Base-by-base conservation (phyloP, 1,140 invertebrate species). In the Hypothenemus hampei region DNA sequence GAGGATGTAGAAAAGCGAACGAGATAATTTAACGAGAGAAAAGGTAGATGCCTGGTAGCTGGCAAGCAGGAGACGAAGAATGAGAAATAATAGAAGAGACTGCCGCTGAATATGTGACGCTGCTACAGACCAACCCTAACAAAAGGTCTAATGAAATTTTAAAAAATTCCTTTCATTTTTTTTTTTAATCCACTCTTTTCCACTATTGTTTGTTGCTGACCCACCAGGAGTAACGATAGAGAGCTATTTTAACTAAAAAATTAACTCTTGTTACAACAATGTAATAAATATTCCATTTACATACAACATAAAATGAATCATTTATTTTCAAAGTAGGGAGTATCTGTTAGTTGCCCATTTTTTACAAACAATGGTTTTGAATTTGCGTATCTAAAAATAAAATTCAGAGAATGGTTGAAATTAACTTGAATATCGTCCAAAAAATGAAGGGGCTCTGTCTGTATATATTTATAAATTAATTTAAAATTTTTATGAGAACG, bases 91-190 rank as follows among this genome's bases (percentile, higher is more conserved):
- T 52, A 52, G 23, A 52, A 40, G 39, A 35, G 39, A 52, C 44
- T 43, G 39, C 39, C 39, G 33, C 39, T 16, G 49, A 44, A 52
- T 43, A 44, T 44, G 49, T 52, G 36, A 40, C 36, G 40, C 29
- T 26, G 11, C 39, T 24, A 20, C 16, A 41, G 21, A 15, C 15
- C 15, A 50, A 50, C 26, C n/a, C n/a, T 39, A 43, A 52, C 49
- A 52, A 52, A 52, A 52, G 39, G 36, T 24, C 49, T 52, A 44
- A 52, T 52, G 49, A 52, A 52, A 52, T 52, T 52, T 52, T 52
- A 43, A 48, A 36, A 48, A 22, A 18, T 16, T 48, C 21, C 21
- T 20, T 45, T n/a, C 18, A 31, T 46, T 43, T 43, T 43, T 43
- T 24, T 43, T 20, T 24, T 41, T 18, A 23, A 3, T 41, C 21